phyloP scores from a whole-genome alignment of 2,888 invertebrate species.

The Pollenia griseotomentosa region DNA sequence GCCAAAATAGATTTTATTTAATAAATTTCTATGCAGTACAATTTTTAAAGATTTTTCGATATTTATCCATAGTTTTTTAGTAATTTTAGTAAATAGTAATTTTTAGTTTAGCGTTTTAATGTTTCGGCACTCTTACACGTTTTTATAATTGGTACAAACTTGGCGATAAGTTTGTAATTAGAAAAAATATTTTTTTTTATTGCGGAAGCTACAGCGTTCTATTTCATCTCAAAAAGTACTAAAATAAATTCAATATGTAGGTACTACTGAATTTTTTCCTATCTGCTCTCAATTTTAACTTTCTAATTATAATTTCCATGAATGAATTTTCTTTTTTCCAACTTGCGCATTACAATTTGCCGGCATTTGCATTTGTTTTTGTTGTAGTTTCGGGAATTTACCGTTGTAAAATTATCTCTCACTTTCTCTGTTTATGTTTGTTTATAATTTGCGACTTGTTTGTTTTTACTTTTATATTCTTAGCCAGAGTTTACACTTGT shows the following conservation, averaged over 20 bases:
- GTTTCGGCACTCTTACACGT: no score
- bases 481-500: background rate
- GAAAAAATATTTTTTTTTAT: no score
- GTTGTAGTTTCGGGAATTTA: background rate
- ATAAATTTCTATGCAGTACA: no score
- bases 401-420: slow-evolving; percentile 3
- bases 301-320: slow-evolving; percentile 9
- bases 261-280: background rate
- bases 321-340: slow-evolving; percentile 37
- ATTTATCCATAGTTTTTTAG: no score
- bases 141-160: no score
- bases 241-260: no score
- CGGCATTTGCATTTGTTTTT: slow-evolving; percentile 8
- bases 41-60: no score
- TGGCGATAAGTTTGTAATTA: no score
- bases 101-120: no score
- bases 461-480: background rate
- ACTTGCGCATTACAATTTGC: slow-evolving; percentile 33
- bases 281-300: background rate
- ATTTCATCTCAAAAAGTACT: background rate
- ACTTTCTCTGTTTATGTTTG: background rate
- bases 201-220: no score
- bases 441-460: background rate
- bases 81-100: no score
- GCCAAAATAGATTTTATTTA: no score